Evolutionary conservation across 2,797 vertebrate species (phyloP).

Genomic region (Perodicticus potto): DNA sequence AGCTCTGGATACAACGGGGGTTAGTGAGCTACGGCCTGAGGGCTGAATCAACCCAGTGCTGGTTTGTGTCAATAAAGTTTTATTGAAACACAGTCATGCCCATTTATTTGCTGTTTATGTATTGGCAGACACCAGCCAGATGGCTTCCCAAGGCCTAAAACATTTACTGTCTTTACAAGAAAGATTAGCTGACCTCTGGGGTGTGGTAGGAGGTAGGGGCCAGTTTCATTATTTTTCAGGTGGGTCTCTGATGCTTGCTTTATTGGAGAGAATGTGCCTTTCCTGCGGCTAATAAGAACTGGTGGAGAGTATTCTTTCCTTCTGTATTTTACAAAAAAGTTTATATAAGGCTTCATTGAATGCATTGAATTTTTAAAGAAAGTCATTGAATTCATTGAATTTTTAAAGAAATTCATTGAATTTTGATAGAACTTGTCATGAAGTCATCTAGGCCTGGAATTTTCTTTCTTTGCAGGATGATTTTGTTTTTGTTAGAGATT

Average conservation of each 20-base stretch:
- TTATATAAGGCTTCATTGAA: background rate
- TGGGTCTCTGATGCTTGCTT: background rate
- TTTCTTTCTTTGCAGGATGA: no score
- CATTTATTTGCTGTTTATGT: background rate
- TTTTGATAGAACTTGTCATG: background rate
- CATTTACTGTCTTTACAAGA: background rate
- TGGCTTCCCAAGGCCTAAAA: background rate
- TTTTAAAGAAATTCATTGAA: no score
- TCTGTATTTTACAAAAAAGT: accelerated
- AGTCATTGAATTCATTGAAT: background rate
- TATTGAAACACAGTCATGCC: background rate
- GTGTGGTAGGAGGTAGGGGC: background rate
- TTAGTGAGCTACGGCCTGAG: background rate
- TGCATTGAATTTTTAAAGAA: background rate
- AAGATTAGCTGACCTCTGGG: no score
- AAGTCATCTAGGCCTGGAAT: background rate
- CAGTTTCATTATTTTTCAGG: background rate
- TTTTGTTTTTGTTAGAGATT: no score
- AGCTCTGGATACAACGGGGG: background rate
- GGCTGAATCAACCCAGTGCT: background rate
- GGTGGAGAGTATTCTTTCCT: background rate
- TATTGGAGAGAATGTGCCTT: background rate
- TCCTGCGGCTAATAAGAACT: background rate
- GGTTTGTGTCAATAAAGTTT: background rate
- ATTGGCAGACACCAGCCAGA: background rate